A percentile compares a stretch with the other conserved stretches of the same genome.
phyloP scores from a whole-genome alignment of 2,888 invertebrate species.

The Rhopalosiphum nymphaeae region DNA sequence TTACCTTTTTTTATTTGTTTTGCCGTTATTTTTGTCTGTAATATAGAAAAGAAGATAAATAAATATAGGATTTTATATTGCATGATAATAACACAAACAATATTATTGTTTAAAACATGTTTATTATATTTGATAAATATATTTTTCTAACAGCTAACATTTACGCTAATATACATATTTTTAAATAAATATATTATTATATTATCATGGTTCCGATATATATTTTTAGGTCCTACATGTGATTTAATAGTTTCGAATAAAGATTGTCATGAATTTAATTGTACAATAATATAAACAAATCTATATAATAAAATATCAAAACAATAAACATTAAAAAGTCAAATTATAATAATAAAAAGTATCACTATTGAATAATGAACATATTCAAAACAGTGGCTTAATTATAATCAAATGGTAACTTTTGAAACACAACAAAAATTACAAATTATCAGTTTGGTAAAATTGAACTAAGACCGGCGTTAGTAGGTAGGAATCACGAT shows the following conservation, averaged over 20 bases:
- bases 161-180: conserved; percentile 26
- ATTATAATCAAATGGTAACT: conserved; percentile 54
- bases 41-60: neutral
- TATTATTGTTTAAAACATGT: conserved; percentile 20
- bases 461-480: neutral
- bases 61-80: neutral
- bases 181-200: conserved; percentile 4
- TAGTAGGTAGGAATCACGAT: neutral
- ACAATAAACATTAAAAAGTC: conserved; percentile 26
- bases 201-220: conserved; percentile 1
- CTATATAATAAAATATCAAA: conserved; percentile 32
- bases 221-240: conserved; percentile 10
- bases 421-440: conserved; percentile 16
- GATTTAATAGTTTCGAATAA: conserved; percentile 29
- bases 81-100: neutral
- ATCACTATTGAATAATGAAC: neutral
- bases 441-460: conserved; percentile 41
- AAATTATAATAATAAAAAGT: neutral
- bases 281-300: conserved; percentile 37
- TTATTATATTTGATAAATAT: conserved; percentile 56
- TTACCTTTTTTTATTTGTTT: too few species aligned
- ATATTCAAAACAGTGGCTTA: conserved; percentile 24
- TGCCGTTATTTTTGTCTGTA: neutral
- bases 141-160: conserved; percentile 51
- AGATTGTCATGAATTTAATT: conserved; percentile 60